Base-by-base conservation (phyloP, 2,888 invertebrate species). In the Scaptomyza cyrtandrae region DNA sequence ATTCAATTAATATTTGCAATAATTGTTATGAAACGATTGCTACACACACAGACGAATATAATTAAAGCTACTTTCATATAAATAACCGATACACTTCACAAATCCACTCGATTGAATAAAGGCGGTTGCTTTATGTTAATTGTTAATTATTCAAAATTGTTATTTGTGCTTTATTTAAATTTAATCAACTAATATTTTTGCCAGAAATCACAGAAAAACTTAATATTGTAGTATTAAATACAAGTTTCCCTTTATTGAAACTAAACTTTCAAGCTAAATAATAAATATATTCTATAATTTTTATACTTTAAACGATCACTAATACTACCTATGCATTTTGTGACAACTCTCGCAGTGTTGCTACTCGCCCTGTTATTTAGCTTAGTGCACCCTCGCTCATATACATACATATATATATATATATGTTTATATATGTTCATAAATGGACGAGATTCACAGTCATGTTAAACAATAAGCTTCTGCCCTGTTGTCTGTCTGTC, bases 391-490 rank as follows among this genome's bases (percentile, higher is more conserved):
- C 24, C 24, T 33, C 41, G 1, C 6, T 11, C 16, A 16, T 41
- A 29, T 29, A 6, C 29, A 29, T 29, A 7, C 7, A 14, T 7
- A 14, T 3, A 39, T 7, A 39, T 7, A 1, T 10, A n/a, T 4
- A 16, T 16, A 31, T 29, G 16, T n/a, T 45, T 62, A 41, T 16
- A 44, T 44, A 41, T 24, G 44, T 67, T 60, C 63, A 78, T 75
- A 78, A 78, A 75, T 73, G 75, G 54, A 67, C 60, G 73, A 77
- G 60, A 67, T 63, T 57, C 59, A 67, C 60, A 57, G 62, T 77
- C 72, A 62, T 72, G 59, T 77, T 48, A 48, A 43, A 78, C 75
- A 75, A 75, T 75, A 64, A 68, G 73, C 78, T 68, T 73, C 33
- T 68, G 73, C 48, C 60, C 67, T 62, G 61, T 48, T 62, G 35